Evolutionary conservation across 2,888 invertebrate genomes (phyloP), one percentile per base, ranked within the genome.

Genomic region (Sesamia inferens): DNA sequence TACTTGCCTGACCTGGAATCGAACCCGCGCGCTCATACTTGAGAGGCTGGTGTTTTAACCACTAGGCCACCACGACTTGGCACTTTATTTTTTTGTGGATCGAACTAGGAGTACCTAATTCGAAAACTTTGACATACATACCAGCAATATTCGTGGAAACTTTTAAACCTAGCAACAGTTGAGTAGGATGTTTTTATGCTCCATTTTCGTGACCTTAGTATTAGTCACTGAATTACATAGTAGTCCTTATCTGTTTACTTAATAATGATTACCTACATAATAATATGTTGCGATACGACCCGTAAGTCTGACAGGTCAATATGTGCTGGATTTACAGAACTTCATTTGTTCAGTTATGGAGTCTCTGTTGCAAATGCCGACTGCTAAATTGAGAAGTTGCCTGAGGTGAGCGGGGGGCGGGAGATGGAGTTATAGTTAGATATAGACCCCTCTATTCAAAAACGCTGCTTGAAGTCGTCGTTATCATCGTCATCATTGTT

Each of bases 181-280:
- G 8, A 67, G 44, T 76, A 61, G 59, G 78, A 55, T 83, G 83
- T 83, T 74, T 63, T 51, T 42, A 6, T 79, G 83, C 14, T 66
- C 80, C 51, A 51, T 54, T 48, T 83, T 4, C 0, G 19, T 69
- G 66, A 74, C 79, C 79, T 70, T 44, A 70, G 65, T 39, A 68
- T 71, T 48, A 81, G 65, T 81, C 64, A 66, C 61, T 24, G 24
- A 19, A n/a, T 31, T 59, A 70, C 58, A 48, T 57, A 39, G 72
- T 68, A 59, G 11, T 16, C 2, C 39, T 68, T 81, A 84, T 81
- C 81, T 80, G 39, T 63, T 71, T 84, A 65, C 75, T 61, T 71
- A 14, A 54, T 58, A 14, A 19, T 64, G 24, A 48, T 64, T 51
- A 51, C 24, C 31, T 63, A 63, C 19, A 39, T 44, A 13, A 22